Evolutionary conservation across 2,888 invertebrate species (phyloP), one percentile per base, ranked within the genome.

Genomic region (Tenthredo distinguenda): DNA sequence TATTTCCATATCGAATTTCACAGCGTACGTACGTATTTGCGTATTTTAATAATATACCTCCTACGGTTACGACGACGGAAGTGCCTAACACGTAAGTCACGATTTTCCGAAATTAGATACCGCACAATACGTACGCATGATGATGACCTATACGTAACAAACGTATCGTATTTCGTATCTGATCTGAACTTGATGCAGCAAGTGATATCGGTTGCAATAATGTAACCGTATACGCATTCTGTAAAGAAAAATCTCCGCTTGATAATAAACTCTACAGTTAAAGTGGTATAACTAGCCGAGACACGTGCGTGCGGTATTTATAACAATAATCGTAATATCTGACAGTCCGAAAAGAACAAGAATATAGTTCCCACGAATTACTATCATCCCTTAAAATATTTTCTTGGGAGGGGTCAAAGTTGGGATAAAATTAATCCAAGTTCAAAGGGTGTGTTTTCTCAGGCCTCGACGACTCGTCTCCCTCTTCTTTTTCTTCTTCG

Each of bases 21-120:
- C 12, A 26, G 12, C 62, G 62, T 26, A 12, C 62, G 62, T 26
- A 12, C 26, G 3, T 26, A 26, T 62, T 62, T 12, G 26, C 10
- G 62, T 62, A 62, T 62, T 26, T 62, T 10, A 62, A 62, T 62
- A 62, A 21, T 4, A 62, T 26, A 62, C 4, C 58, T 58, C 26
- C 18, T 7, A 62, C 21, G 62, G n/a, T 10, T n/a, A 26, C 62
- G 62, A 62, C 62, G 62, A 62, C 62, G 62, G 26, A 62, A 62
- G 26, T 12, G 26, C 12, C 21, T 55, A 21, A 26, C 62, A 21
- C 21, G 21, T 62, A 62, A 43, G 43, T 74, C 40, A 74, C 40
- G 43, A 74, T 74, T 74, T 71, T 74, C 21, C 72, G 72, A 74
- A 74, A 74, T 74, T 74, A 74, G 72, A 74, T 74, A 74, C 72